phyloP scores from a whole-genome alignment of 2,797 vertebrate species.

The Zonotrichia albicollis region DNA sequence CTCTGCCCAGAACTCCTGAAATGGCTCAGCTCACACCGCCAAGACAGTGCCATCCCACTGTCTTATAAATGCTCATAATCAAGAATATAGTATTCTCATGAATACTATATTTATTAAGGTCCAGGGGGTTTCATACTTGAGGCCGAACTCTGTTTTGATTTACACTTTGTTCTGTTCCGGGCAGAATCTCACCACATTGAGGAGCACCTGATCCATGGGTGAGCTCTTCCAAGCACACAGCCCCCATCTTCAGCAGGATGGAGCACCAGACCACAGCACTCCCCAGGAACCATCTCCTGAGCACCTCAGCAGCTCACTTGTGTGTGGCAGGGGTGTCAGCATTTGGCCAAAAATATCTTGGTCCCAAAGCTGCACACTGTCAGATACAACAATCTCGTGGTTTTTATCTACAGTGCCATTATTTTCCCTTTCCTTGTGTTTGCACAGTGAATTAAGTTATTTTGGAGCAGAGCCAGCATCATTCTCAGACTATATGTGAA shows the following conservation, averaged over 20 bases:
- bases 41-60: not conserved
- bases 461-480: slow-evolving; percentile 27
- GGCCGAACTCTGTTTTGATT: not conserved
- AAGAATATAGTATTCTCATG: not conserved
- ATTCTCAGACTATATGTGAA: not conserved
- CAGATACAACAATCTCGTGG: not conserved
- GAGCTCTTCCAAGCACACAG: not conserved
- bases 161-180: not conserved
- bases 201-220: not conserved
- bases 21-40: fast-evolving
- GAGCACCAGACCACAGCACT: not conserved
- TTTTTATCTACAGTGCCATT: slow-evolving; percentile 45
- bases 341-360: not conserved
- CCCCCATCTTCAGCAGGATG: fast-evolving
- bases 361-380: not conserved
- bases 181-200: not conserved
- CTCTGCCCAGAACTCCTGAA: not conserved
- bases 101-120: not conserved
- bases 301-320: not conserved
- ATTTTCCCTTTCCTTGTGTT: slow-evolving; percentile 42
- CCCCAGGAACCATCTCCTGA: not conserved
- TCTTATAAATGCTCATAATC: not conserved
- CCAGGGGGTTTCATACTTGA: fast-evolving
- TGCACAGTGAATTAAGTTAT: slow-evolving; percentile 46
- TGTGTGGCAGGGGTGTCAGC: not conserved